Percentiles rank a stretch among this genome's conserved stretches.
Conservation (phyloP, 23 tunicate species). For the Clavelina lepadiformis region DNA sequence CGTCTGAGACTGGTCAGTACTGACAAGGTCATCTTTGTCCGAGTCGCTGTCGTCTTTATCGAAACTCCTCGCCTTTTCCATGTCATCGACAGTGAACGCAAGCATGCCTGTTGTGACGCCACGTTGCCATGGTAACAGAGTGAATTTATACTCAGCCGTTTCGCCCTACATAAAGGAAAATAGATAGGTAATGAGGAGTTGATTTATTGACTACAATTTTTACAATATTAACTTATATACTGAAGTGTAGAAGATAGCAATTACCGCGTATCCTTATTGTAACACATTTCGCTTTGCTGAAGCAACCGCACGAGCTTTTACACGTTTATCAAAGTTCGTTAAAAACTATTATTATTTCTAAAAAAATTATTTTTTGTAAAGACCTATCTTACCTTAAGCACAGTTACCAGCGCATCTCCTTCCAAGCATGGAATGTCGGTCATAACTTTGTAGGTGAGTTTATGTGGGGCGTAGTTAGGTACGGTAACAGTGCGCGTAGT, state of each 20-base stretch:
- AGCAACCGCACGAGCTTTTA: no score
- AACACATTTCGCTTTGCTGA: no score
- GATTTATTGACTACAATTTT: neutral
- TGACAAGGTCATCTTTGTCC: constrained; percentile 36
- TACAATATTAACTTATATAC: no score
- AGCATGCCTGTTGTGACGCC: constrained; percentile 59
- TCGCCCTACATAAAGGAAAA: constrained; percentile 32
- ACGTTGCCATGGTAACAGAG: constrained; percentile 68
- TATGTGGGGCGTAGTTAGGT: constrained; percentile 83
- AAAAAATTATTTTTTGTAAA: no score
- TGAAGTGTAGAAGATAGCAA: no score
- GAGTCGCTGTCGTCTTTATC: constrained; percentile 66
- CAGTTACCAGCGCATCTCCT: constrained; percentile 38
- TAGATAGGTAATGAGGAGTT: neutral
- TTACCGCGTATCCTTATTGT: no score
- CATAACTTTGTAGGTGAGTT: constrained; percentile 60
- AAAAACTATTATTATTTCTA: no score
- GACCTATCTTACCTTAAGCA: constrained; percentile 45
- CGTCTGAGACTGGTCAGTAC: neutral
- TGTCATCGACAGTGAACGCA: constrained; percentile 72
- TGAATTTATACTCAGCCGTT: constrained; percentile 54
- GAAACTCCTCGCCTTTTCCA: constrained; percentile 13
- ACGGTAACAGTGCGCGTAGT: constrained; percentile 30
- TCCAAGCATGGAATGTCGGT: constrained; percentile 80
- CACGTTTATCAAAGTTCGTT: no score